Percentiles rank a stretch among this genome's conserved stretches.
These are phyloP conservation scores for Bombus consobrinus DNA, from an alignment of 1,140 invertebrate genomes.

Conservation along the genomic window DNA sequence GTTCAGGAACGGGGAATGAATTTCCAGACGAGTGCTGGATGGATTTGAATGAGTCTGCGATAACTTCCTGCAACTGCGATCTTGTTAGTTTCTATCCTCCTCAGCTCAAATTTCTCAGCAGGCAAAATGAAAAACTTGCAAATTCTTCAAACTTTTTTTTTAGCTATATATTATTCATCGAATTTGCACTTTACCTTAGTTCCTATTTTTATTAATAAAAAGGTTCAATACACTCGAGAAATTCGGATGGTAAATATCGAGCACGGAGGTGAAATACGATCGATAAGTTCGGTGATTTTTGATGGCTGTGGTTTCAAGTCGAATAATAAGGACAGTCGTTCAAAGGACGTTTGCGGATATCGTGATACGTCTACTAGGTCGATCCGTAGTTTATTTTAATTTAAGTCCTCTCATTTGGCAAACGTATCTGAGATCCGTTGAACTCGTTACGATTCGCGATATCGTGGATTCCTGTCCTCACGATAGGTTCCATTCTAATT, in stretches of 20 bases:
- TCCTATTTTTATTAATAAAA: background rate
- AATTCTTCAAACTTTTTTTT: background rate
- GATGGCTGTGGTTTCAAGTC: no score
- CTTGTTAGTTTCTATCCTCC: background rate
- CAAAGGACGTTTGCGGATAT: background rate
- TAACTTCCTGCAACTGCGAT: conserved; percentile 50
- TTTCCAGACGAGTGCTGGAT: conserved; percentile 54
- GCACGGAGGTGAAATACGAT: background rate
- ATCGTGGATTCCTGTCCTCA: background rate
- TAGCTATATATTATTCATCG: background rate
- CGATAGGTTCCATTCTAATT: conserved; percentile 27
- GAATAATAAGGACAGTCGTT: background rate
- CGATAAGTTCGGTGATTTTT: background rate
- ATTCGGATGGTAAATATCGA: no score
- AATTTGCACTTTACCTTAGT: background rate
- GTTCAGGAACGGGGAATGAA: conserved; percentile 60
- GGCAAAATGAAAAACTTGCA: conserved; percentile 7
- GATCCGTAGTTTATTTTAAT: conserved; percentile 61
- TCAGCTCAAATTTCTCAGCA: background rate
- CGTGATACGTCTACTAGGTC: conserved; percentile 19
- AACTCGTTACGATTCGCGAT: conserved; percentile 53
- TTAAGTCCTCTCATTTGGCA: conserved; percentile 42
- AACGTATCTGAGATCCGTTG: conserved; percentile 41
- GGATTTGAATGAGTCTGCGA: conserved; percentile 68
- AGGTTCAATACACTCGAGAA: background rate